Evolutionary conservation across 2,113 vertebrate species (phyloP).

Genomic region (Craseonycteris thonglongyai): DNA sequence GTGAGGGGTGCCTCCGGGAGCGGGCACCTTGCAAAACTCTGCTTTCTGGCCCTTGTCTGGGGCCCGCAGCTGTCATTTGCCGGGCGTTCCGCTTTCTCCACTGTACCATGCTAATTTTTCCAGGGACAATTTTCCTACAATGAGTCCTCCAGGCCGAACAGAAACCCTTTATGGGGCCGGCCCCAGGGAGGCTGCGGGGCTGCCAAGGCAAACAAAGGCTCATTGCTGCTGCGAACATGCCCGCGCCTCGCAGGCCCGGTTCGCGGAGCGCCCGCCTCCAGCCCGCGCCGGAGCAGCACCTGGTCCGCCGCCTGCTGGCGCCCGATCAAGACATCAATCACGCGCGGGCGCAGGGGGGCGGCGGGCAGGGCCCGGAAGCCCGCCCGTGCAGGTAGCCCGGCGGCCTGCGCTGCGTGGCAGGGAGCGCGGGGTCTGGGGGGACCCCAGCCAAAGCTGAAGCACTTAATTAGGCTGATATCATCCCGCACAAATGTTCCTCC

Average conservation of each 20-base stretch:
- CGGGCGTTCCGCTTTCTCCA: constrained; percentile 90
- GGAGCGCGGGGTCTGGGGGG: neutral
- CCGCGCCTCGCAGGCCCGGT: constrained; percentile 86
- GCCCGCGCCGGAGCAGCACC: constrained; percentile 84
- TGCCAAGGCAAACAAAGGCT: constrained; percentile 95
- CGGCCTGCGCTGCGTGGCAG: constrained; percentile 43
- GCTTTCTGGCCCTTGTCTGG: constrained; percentile 85
- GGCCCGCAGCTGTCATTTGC: constrained; percentile 90
- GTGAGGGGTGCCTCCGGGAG: constrained; percentile 85
- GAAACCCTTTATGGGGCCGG: constrained; percentile 93
- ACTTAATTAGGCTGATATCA: constrained; percentile 77
- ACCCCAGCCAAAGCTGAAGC: constrained; percentile 29
- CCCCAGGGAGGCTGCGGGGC: constrained; percentile 90
- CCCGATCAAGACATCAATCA: constrained; percentile 94
- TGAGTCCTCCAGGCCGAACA: constrained; percentile 93
- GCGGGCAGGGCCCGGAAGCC: constrained; percentile 34
- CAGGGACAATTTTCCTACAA: constrained; percentile 94
- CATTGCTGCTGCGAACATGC: constrained; percentile 85
- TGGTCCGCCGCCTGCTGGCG: constrained; percentile 81
- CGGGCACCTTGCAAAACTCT: constrained; percentile 83
- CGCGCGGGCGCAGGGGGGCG: neutral
- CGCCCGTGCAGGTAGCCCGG: constrained; percentile 61
- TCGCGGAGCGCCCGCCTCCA: constrained; percentile 84
- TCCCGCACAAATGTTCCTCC: constrained; percentile 68
- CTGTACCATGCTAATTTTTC: constrained; percentile 93